Base-by-base conservation (phyloP, 2,888 invertebrate genomes). In the Limulus polyphemus region DNA sequence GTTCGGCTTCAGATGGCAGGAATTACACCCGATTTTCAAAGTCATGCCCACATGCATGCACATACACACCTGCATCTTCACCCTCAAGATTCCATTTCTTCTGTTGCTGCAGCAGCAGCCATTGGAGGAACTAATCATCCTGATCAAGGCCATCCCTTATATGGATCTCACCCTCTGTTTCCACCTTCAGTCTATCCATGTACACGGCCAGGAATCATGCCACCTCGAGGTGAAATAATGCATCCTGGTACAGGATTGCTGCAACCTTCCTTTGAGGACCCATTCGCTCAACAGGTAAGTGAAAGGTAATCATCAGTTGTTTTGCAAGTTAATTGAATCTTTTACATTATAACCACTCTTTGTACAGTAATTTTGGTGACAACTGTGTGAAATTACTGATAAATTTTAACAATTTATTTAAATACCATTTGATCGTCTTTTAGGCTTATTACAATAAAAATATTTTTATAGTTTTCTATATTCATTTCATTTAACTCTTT, bases 1-100 rank as follows among this genome's bases (percentile, higher is more conserved):
- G 87, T 83, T 69, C 87, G 92, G 71, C 79, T 92, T 75, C 92
- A 92, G 82, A 90, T 93, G 90, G 90, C 90, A 71, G 89, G 90
- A 75, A 86, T 87, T 73, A 85, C 65, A 48, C 65, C 66, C 11
- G 67, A 68, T 49, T 57, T 58, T 32, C 62, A 62, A 50, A 59
- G 56, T 55, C 62, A 62, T 56, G 50, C 62, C 12, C 58, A 62
- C 16, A 52, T 50, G 17, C 63, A 63, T 54, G 63, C 63, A 11
- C 63, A 63, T 50, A 58, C 60, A 48, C 65, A 65, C 51, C 49
- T 61, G 49, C 65, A 65, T 56, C 49, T 60, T 12, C 64, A 64
- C 47, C 63, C 65, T 49, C 49, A 58, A 48, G 61, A 62, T 50
- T 48, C 65, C 13, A 46, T 56, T 56, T 46, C 56, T 48, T n/a